Evolutionary conservation across 2,113 vertebrate genomes (phyloP), one percentile per base, ranked within the genome.

Genomic region (Talpa occidentalis): DNA sequence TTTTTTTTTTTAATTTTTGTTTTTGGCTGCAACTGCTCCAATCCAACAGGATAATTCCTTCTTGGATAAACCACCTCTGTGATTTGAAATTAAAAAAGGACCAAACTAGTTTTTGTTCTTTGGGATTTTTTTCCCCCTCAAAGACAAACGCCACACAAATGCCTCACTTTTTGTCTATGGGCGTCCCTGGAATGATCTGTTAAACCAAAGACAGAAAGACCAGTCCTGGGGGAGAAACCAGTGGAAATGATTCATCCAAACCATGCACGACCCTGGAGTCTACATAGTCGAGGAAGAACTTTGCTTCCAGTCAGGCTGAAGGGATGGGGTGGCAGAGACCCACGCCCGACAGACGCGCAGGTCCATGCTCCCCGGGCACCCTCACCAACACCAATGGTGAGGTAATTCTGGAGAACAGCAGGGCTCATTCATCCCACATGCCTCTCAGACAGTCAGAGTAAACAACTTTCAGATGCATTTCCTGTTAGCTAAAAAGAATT

Each of bases 401-500:
- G 69, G 73, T 87, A 42, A 95, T 91, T 92, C 56, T 60, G 7
- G 44, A 84, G 69, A 80, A 81, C 78, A 95, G 84, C 44, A 77
- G 21, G 44, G 44, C 44, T 93, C 64, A 85, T 95, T 96, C 88
- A 89, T 26, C 74, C 89, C 79, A 64, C 81, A 74, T 6, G 64
- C 82, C 28, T 93, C 79, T 82, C 94, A 69, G 54, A 90, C 90
- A 73, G 67, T 89, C 28, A 92, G 85, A 40, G 82, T 88, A 96
- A 97, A 94, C 92, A 91, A 72, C 59, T 90, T 91, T 93, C 88
- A 88, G 47, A 83, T 94, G 95, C 77, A 84, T 91, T 97, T 94
- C 89, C 92, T 93, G 91, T 88, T 93, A 96, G 67, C 60, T 40
- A 28, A 37, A 92, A 77, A 95, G 93, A 67, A 4, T 28, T 83